Evolutionary conservation across 2,113 vertebrate species (phyloP).

Genomic region (Ameiurus melas): DNA sequence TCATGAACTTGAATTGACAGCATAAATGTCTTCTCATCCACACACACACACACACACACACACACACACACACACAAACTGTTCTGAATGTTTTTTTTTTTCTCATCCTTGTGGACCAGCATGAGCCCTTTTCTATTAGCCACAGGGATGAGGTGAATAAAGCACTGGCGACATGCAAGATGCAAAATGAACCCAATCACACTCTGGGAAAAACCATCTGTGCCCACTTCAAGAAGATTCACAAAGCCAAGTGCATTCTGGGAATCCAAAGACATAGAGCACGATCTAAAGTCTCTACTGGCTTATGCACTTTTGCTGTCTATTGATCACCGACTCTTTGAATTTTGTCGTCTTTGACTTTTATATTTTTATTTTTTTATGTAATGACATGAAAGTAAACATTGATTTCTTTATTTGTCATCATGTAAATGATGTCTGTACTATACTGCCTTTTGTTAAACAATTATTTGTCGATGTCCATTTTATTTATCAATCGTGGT

Average conservation of each 20-base stretch:
- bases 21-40: neutral
- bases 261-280: neutral
- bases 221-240: neutral
- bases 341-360: neutral
- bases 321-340: neutral
- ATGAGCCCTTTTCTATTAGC: slow-evolving; percentile 5
- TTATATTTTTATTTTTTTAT: neutral
- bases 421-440: neutral
- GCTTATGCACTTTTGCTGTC: neutral
- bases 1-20: slow-evolving; percentile 1
- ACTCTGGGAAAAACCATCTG: slow-evolving; percentile 10
- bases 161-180: neutral
- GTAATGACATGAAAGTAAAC: neutral
- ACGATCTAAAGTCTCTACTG: neutral
- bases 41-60: neutral
- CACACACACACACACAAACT: neutral
- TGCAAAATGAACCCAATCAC: neutral
- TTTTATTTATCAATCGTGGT: neutral
- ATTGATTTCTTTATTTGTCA: neutral
- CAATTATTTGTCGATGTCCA: too few relatives aligned
- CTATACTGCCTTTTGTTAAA: too few relatives aligned
- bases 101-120: neutral
- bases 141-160: neutral
- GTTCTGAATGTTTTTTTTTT: neutral
- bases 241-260: neutral